Base-by-base conservation (phyloP, 2,113 vertebrate species). In the Gallinago paraguaiae region DNA sequence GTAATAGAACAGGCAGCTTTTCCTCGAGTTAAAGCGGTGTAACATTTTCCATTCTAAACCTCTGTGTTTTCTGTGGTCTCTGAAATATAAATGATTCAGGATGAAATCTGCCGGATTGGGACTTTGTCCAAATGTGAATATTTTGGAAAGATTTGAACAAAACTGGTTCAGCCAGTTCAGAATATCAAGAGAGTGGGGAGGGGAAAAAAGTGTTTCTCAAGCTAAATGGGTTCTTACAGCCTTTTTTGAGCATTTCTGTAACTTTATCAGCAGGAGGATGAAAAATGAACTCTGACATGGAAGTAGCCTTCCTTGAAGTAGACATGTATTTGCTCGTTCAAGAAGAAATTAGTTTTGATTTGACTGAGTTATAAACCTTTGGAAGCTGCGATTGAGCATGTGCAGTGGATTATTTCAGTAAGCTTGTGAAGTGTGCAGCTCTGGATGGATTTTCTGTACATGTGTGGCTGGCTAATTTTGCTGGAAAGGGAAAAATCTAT, bases 281-380 rank as follows among this genome's bases (percentile, higher is more conserved):
- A 87, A 88, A 84, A 96, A 96, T 82, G 67, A 96, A 95, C 91
- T 89, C 70, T 96, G 93, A 82, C 93, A 87, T 43, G 63, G 57
- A 91, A 93, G 72, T 86, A 92, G 63, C 67, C 84, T 96, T 87
- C 71, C 83, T 71, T 92, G 90, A 92, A 92, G 78, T 39, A 96
- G 91, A 85, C 89, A 33, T 79, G 91, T 75, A 81, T 95, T 92
- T 92, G 37, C 93, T 95, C 89, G 95, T 77, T 94, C 8, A 13
- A 87, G 91, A 89, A 95, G 74, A 96, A 96, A 96, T 95, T 76
- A 89, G 54, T 92, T 97, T 82, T 95, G 93, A 97, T 97, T 95
- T 94, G 78, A 53, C 77, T 82, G 91, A 93, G 59, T 85, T 95
- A 76, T 35, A 96, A 96, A 84, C 86, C 83, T 93, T 91, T 77